Evolutionary conservation across 2,113 vertebrate species (phyloP), one percentile per base, ranked within the genome.

Genomic region (Prunella himalayana): DNA sequence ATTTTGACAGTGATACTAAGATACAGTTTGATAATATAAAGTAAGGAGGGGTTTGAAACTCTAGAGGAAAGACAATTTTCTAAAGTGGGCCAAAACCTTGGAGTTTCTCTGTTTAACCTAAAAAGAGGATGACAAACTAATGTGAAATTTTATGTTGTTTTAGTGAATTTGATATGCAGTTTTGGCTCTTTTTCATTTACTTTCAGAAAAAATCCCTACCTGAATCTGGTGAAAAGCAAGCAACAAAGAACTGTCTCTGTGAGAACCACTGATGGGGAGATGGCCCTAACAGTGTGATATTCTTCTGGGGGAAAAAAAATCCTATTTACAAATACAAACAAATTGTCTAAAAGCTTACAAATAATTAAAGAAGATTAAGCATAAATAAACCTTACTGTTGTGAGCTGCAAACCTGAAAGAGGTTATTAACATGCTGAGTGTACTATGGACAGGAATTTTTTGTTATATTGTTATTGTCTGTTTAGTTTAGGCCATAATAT

Each of bases 221-320:
- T 59, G 21, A 83, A 77, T 83, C 21, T 88, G 68, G 39, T 35
- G n/a, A 88, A 82, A 94, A 80, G n/a, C 53, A 85, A 82, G 22
- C 10, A 88, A 79, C 11, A 13, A 77, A 57, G 16, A 64, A 75
- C 4, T 31, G 4, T 31, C 35, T 64, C 2, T 19, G 23, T 70
- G 33, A 91, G 61, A 79, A 79, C 7, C 27, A 64, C 13, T 69
- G 31, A 75, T 28, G 16, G 16, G 33, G 45, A 88, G 35, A 61
- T 73, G 47, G 35, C 35, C 6, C 4, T 66, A 81, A 91, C 3
- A 72, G 37, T 68, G 69, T 31, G 35, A 25, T 19, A 19, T 11
- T 72, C 59, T 72, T 45, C 21, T 4, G 1, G 4, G 13, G 4
- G 1, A 11, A 11, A 1, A 6, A 1, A 2, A 1, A 0, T 5